Evolutionary conservation across 2,113 vertebrate genomes (phyloP).

Genomic region (Poeciliopsis retropinna): DNA sequence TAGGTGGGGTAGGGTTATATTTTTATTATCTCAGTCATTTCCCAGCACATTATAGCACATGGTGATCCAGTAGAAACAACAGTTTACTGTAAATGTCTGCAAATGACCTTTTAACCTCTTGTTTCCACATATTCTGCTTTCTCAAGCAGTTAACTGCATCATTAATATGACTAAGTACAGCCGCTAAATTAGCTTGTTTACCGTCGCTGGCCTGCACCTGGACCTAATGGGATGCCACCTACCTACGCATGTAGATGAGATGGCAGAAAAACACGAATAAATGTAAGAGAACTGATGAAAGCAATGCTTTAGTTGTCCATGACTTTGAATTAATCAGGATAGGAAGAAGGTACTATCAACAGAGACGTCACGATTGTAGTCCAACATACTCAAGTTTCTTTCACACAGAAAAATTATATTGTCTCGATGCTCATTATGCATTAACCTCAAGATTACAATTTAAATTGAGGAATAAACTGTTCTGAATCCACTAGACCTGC

Average conservation of each 20-base stretch:
- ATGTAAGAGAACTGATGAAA: constrained; percentile 14
- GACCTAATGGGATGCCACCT: background rate
- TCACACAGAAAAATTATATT: too few relatives aligned
- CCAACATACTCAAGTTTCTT: too few relatives aligned
- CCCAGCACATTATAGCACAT: background rate
- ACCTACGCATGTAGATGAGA: background rate
- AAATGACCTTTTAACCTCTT: background rate
- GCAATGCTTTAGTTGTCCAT: constrained; percentile 33
- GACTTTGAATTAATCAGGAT: constrained; percentile 49
- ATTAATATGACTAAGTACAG: background rate
- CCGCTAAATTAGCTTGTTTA: constrained; percentile 18
- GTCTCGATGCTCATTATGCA: too few relatives aligned
- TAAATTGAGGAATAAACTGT: background rate
- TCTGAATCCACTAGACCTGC: too few relatives aligned
- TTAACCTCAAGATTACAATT: background rate
- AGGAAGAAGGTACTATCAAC: constrained; percentile 25
- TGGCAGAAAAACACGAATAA: background rate
- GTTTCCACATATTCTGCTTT: background rate
- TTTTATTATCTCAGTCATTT: background rate
- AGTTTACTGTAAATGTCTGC: background rate
- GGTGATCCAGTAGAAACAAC: background rate
- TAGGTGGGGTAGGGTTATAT: background rate
- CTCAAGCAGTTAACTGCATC: constrained; percentile 4
- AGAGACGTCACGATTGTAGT: background rate
- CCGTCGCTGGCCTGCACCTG: background rate